Conservation (phyloP, 2,113 vertebrate species). For the Oceanodroma tethys region DNA sequence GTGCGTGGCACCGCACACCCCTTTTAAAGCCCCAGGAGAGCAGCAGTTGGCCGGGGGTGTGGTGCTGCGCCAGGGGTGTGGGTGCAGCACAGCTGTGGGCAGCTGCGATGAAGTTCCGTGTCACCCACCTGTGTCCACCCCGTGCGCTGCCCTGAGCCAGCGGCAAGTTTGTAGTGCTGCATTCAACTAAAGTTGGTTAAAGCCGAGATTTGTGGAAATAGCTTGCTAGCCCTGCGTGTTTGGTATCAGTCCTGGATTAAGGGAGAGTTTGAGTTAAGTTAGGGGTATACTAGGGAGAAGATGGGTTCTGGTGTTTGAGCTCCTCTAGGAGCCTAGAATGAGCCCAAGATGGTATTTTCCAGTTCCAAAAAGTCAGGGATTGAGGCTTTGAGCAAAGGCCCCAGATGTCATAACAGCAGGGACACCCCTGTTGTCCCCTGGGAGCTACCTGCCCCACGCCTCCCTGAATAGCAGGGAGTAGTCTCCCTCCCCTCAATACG, state of each 20-base stretch:
- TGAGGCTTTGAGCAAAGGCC: background rate
- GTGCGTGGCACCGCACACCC: fast-evolving
- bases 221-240: background rate
- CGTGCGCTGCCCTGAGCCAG: background rate
- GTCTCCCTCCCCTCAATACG: fast-evolving
- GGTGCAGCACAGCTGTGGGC: background rate
- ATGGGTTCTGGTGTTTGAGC: background rate
- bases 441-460: background rate
- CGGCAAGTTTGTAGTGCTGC: fast-evolving
- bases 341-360: background rate
- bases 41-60: background rate
- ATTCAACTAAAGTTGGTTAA: background rate
- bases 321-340: background rate
- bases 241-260: background rate
- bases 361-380: background rate
- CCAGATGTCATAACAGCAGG: background rate
- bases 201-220: fast-evolving
- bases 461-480: fast-evolving
- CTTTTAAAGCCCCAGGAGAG: background rate
- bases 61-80: background rate
- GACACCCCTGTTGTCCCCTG: background rate
- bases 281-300: background rate
- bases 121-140: background rate
- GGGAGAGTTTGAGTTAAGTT: background rate
- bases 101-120: background rate